phyloP scores from a whole-genome alignment of 2,888 invertebrate genomes.

The Chymomyza caudatula region DNA sequence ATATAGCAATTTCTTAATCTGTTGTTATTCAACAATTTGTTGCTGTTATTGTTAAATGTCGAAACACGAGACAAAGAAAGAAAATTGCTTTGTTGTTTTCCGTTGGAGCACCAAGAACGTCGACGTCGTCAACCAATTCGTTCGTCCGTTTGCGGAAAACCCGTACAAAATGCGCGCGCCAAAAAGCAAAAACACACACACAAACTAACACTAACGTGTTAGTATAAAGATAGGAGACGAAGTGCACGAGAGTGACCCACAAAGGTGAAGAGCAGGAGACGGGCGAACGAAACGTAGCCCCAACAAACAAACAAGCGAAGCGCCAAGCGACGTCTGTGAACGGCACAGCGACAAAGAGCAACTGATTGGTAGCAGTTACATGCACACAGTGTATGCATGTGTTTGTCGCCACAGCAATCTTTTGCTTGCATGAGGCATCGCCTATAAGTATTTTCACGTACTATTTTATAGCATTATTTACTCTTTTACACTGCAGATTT shows the following conservation, averaged over 20 bases:
- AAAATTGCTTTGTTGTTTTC: slow-evolving; percentile 15
- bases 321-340: not conserved
- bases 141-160: not conserved
- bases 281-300: not conserved
- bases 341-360: not conserved
- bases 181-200: slow-evolving; percentile 17
- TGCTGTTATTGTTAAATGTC: slow-evolving; percentile 21
- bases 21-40: slow-evolving; percentile 40
- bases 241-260: not conserved
- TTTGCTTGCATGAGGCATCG: not conserved
- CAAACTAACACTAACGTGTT: slow-evolving; percentile 1
- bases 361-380: not conserved
- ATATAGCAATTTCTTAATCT: slow-evolving; percentile 16
- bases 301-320: not conserved
- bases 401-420: not conserved
- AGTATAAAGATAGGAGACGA: not conserved
- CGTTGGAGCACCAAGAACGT: not conserved
- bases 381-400: not conserved
- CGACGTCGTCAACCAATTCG: slow-evolving; percentile 8
- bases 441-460: not conserved
- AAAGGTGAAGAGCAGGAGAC: not conserved
- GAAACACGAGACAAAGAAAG: slow-evolving; percentile 38
- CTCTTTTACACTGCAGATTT: not conserved
- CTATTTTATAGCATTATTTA: not conserved
- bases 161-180: slow-evolving; percentile 30